Conservation (phyloP, 2,113 vertebrate genomes). For the Syngnathus scovelli region DNA sequence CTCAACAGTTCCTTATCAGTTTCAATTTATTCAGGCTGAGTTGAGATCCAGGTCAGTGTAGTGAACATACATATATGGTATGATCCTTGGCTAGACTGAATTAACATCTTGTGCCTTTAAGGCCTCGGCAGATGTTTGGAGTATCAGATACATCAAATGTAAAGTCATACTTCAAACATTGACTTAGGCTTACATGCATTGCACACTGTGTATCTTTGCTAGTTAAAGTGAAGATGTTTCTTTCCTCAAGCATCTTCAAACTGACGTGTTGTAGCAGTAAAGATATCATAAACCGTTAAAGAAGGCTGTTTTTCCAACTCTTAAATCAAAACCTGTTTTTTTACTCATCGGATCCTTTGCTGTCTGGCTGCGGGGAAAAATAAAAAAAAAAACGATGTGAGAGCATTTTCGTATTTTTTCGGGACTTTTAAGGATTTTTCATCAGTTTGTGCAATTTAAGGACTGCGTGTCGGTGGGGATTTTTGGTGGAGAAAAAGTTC, state of each 20-base stretch:
- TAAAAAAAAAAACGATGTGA: not conserved
- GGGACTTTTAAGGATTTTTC: not conserved
- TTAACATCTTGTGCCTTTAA: conserved; percentile 15
- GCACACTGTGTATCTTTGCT: not conserved
- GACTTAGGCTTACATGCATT: not conserved
- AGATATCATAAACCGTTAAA: conserved; percentile 7
- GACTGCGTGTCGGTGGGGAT: not conserved
- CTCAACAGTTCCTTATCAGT: conserved; percentile 11
- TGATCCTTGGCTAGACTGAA: conserved; percentile 15
- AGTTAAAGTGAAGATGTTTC: not conserved
- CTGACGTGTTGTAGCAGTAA: not conserved
- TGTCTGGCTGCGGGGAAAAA: not conserved
- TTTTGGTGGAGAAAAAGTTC: not conserved
- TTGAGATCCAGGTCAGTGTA: conserved; percentile 6
- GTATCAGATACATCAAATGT: conserved; percentile 6
- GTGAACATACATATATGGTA: conserved; percentile 33
- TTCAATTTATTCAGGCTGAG: conserved; percentile 13
- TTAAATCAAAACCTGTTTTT: conserved; percentile 16
- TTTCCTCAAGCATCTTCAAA: conserved; percentile 4
- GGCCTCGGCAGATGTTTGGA: conserved; percentile 24
- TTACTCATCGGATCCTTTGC: not conserved
- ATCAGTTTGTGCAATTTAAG: not conserved
- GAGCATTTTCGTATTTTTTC: not conserved
- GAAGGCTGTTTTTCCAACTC: conserved; percentile 25
- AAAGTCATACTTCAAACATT: conserved; percentile 4